Base-by-base conservation (phyloP, 2,113 vertebrate species). In the Pungitius pungitius region DNA sequence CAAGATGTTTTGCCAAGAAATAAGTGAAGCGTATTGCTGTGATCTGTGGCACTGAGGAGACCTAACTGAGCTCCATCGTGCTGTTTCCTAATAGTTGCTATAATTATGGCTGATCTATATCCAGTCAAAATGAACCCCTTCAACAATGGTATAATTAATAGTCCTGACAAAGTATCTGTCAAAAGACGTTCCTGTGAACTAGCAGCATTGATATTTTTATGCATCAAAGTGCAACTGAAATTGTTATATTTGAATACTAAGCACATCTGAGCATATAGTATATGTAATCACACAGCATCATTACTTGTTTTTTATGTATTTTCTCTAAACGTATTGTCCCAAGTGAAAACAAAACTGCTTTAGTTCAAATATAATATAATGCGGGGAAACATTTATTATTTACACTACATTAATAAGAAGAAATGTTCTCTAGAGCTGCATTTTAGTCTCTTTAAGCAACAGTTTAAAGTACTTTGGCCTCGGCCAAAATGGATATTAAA, bases 1-100 rank as follows among this genome's bases (percentile, higher is more conserved):
- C 6, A 65, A 58, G 51, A 45, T 60, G 71, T 66, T 67, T 66
- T 66, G 1, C 43, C 24, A 47, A 59, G 65, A 65, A 69, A 68
- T 64, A 74, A 49, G 22, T 10, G 8, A 60, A 72, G 37, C 35
- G 40, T 40, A 40, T 47, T 47, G 51, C 22, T 24, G 49, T 17
- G 39, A 64, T 20, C 37, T 45, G 37, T 52, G 24, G n/a, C 22
- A 22, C 49, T 51, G n/a, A 27, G 54, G n/a, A 26, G 49, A 12
- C 22, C 63, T 17, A 8, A 37, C 18, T 67, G 22, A 67, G 64
- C 35, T 22, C 18, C 37, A 42, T 49, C 43, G 35, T 60, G 62
- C 26, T 8, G 52, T 33, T 74, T 37, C 22, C 47, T 67, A 56
- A 67, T 51, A 74, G 71, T 35, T n/a, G 14, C 24, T 51, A 65